These are phyloP conservation scores for Acrossocheilus wenchowensis DNA, from an alignment of 2,797 vertebrate genomes.

Conservation along the genomic window DNA sequence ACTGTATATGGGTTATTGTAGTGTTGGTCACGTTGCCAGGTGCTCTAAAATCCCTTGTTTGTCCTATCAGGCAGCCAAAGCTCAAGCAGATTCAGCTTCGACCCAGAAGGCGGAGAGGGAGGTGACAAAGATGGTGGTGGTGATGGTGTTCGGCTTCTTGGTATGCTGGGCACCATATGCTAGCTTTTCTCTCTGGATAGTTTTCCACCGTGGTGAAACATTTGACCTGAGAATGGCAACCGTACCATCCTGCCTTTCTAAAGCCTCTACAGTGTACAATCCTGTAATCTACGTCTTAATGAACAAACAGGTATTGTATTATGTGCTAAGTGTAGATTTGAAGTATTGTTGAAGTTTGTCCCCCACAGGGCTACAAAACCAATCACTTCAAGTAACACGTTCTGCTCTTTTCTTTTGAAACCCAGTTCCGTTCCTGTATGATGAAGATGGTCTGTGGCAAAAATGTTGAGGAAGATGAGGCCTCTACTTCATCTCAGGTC, in stretches of 20 bases:
- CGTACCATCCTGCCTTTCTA: conserved; percentile 78
- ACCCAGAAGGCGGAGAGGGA: conserved; percentile 83
- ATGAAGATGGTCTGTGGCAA: conserved; percentile 76
- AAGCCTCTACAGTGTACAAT: conserved; percentile 81
- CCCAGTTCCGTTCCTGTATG: conserved; percentile 79
- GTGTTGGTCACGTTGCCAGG: neutral
- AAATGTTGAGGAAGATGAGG: conserved; percentile 74
- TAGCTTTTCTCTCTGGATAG: conserved; percentile 74
- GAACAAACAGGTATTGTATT: conserved; percentile 71
- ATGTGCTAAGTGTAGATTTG: neutral
- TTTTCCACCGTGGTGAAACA: conserved; percentile 71
- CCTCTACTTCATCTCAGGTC: conserved; percentile 71
- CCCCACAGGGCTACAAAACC: neutral
- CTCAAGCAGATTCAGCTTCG: conserved; percentile 80
- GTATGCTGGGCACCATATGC: conserved; percentile 78
- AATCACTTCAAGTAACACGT: conserved; percentile 1
- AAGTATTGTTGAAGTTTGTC: neutral
- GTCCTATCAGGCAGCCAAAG: conserved; percentile 74
- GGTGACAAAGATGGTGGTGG: conserved; percentile 81
- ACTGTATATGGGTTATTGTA: neutral
- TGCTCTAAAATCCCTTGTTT: conserved; percentile 1
- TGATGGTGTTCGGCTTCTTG: conserved; percentile 82
- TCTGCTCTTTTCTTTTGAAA: conserved; percentile 25
- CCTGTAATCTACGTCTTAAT: conserved; percentile 75
- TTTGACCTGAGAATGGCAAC: conserved; percentile 78